Percentiles rank a stretch among this genome's conserved stretches.
These are phyloP conservation scores for Porphyrio hochstetteri DNA, from an alignment of 2,113 vertebrate species.

Conservation along the genomic window DNA sequence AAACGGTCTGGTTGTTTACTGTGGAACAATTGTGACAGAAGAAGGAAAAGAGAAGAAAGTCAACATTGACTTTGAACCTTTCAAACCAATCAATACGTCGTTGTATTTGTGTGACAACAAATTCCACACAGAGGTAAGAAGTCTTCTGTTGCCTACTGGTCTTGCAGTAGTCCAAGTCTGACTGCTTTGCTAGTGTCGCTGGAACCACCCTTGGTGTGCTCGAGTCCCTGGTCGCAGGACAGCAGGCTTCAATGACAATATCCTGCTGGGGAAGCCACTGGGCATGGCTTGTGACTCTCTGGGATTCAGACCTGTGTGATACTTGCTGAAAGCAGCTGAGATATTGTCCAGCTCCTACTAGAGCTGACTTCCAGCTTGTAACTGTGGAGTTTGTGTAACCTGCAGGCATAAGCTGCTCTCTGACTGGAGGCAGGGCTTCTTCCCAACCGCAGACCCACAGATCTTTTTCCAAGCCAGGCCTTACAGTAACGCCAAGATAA, in stretches of 20 bases:
- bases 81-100: constrained; percentile 99
- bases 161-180: background rate
- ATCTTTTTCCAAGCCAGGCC: background rate
- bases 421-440: background rate
- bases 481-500: constrained; percentile 8
- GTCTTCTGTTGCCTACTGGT: background rate
- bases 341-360: background rate
- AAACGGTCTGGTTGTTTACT: constrained; percentile 99
- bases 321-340: background rate
- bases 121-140: constrained; percentile 97
- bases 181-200: background rate
- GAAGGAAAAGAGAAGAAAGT: constrained; percentile 99
- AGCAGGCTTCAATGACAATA: background rate
- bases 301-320: background rate
- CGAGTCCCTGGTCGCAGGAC: background rate
- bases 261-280: background rate
- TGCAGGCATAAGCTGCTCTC: background rate
- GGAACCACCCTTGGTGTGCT: background rate
- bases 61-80: constrained; percentile 99
- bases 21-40: constrained; percentile 99
- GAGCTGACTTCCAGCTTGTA: background rate
- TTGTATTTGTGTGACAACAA: constrained; percentile 99
- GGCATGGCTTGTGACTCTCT: background rate
- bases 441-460: background rate
- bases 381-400: background rate